Percentiles rank a stretch among this genome's conserved stretches.
These are phyloP conservation scores for Xenus cinereus DNA, from an alignment of 2,113 vertebrate species.

Conservation along the genomic window DNA sequence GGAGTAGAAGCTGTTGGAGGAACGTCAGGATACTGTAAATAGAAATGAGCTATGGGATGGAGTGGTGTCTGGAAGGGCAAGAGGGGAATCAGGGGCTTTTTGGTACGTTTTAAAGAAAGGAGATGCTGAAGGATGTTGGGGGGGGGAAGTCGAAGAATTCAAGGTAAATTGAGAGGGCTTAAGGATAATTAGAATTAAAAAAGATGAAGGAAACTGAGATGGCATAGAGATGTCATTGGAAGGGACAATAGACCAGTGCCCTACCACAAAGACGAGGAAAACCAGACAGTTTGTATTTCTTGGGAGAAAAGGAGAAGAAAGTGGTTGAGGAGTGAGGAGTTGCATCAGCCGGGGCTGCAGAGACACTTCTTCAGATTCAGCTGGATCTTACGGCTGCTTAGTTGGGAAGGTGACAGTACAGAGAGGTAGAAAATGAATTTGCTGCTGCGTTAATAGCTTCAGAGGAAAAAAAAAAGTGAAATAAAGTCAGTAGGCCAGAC, in stretches of 20 bases:
- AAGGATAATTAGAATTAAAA: not conserved
- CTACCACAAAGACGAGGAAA: not conserved
- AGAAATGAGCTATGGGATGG: not conserved
- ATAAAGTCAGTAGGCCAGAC: not conserved
- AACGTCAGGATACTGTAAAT: not conserved
- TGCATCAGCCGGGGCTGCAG: not conserved
- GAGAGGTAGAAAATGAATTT: not conserved
- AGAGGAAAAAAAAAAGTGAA: not conserved
- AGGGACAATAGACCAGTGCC: not conserved
- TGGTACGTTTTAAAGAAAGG: not conserved
- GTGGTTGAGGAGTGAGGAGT: not conserved
- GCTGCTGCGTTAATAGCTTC: not conserved
- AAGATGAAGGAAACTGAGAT: not conserved
- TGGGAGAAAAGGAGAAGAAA: not conserved
- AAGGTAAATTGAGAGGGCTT: not conserved
- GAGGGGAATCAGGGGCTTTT: not conserved
- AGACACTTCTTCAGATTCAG: not conserved
- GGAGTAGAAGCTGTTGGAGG: not conserved
- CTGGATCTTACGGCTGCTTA: not conserved
- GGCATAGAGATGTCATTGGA: not conserved
- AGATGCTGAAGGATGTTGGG: not conserved
- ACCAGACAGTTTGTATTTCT: not conserved
- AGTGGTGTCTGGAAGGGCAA: not conserved
- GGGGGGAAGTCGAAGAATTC: not conserved
- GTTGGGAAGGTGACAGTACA: not conserved